These are phyloP conservation scores for Lophius piscatorius DNA, from an alignment of 2,113 vertebrate species.

Conservation along the genomic window DNA sequence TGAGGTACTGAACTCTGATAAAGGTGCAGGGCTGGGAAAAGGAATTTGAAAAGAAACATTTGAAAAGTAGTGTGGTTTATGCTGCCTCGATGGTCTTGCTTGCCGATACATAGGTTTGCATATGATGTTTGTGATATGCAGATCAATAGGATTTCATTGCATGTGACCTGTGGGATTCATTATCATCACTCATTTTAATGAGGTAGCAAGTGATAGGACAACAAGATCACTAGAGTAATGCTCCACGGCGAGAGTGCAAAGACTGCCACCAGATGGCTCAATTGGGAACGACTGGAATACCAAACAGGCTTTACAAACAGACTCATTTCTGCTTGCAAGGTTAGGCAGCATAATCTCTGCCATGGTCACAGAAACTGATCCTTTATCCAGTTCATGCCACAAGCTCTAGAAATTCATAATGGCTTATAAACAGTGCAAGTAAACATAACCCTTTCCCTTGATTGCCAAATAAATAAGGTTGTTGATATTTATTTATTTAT, in stretches of 20 bases:
- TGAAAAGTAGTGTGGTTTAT: constrained; percentile 26
- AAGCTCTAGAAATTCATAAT: constrained; percentile 33
- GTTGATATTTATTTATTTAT: too few relatives aligned
- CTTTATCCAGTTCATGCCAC: neutral
- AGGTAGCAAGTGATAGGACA: constrained; percentile 71
- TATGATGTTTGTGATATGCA: constrained; percentile 33
- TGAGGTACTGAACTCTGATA: constrained; percentile 34
- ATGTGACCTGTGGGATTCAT: constrained; percentile 67
- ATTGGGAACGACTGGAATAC: constrained; percentile 62
- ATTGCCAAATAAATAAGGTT: constrained; percentile 26
- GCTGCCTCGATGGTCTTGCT: constrained; percentile 23
- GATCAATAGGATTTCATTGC: constrained; percentile 72
- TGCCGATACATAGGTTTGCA: constrained; percentile 44
- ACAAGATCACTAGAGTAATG: constrained; percentile 67
- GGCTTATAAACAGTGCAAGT: constrained; percentile 38
- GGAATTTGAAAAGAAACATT: constrained; percentile 59
- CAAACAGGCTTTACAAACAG: constrained; percentile 60
- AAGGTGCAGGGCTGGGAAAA: constrained; percentile 51
- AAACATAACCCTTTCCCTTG: constrained; percentile 25
- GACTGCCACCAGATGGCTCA: constrained; percentile 73
- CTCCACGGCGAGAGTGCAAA: constrained; percentile 58
- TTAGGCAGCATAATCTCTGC: constrained; percentile 44
- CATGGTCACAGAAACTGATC: constrained; percentile 59
- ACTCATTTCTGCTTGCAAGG: constrained; percentile 42
- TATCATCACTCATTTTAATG: constrained; percentile 76